These are phyloP conservation scores for Perizoma flavofasciatum DNA, from an alignment of 2,888 invertebrate genomes.

Conservation along the genomic window DNA sequence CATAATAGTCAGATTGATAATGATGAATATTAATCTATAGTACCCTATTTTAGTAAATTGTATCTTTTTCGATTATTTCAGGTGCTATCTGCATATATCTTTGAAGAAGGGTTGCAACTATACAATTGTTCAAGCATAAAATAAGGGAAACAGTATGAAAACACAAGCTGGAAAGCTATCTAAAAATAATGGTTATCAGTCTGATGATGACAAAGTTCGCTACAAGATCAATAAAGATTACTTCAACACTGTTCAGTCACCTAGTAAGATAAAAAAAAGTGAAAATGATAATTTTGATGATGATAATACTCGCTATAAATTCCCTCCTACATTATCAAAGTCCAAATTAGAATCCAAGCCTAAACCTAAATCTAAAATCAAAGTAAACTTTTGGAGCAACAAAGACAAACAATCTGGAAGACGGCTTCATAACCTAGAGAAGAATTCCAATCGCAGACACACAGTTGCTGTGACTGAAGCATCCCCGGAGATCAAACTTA, in stretches of 20 bases:
- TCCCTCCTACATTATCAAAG: constrained; percentile 58
- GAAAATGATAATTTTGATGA: constrained; percentile 54
- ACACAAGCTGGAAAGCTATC: constrained; percentile 42
- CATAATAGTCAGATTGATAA: no score
- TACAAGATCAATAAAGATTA: constrained; percentile 70
- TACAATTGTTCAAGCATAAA: no score
- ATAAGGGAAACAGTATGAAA: background rate
- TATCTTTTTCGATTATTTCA: constrained; percentile 22
- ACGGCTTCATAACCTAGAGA: constrained; percentile 53
- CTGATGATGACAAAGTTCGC: constrained; percentile 73
- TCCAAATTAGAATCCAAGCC: constrained; percentile 58
- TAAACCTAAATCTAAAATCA: constrained; percentile 71
- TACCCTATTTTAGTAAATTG: background rate
- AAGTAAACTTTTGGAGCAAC: constrained; percentile 79
- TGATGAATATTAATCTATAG: no score
- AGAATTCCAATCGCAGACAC: constrained; percentile 59
- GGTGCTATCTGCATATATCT: constrained; percentile 3
- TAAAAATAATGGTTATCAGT: constrained; percentile 65
- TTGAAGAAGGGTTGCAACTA: background rate
- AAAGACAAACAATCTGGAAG: constrained; percentile 63
- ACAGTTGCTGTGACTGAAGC: constrained; percentile 56
- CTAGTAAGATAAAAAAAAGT: constrained; percentile 47
- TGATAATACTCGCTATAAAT: constrained; percentile 67
- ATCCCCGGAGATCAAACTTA: constrained; percentile 49
- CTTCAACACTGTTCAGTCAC: constrained; percentile 50